phyloP scores from a whole-genome alignment of 2,113 vertebrate species.

The Baryphthengus martii region DNA sequence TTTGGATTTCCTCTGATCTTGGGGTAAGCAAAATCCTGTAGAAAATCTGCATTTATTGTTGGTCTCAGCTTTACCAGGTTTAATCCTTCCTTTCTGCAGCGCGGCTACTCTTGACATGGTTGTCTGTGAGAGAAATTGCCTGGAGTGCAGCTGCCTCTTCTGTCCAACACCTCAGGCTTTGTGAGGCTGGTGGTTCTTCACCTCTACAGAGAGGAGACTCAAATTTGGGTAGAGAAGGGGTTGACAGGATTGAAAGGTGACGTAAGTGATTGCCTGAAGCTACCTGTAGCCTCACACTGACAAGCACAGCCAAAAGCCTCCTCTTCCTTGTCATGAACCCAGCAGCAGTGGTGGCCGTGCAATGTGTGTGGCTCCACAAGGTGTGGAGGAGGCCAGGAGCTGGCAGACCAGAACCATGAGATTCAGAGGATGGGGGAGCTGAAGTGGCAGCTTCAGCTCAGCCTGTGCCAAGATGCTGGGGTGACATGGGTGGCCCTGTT shows the following conservation, averaged over 20 bases:
- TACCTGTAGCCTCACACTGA: background rate
- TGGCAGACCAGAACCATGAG: background rate
- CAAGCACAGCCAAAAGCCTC: background rate
- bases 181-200: background rate
- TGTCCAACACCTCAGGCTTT: background rate
- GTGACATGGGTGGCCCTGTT: background rate
- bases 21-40: background rate
- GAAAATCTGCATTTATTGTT: background rate
- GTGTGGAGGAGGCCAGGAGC: background rate
- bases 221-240: background rate
- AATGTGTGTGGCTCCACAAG: background rate
- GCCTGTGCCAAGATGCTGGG: background rate
- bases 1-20: background rate
- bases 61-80: background rate
- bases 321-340: background rate
- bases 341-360: background rate
- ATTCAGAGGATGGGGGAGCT: background rate
- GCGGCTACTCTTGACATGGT: fast-evolving
- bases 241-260: background rate
- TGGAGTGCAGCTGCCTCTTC: background rate
- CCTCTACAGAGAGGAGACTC: fast-evolving
- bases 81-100: background rate
- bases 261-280: background rate
- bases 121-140: background rate
- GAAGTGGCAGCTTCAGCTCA: background rate